Base-by-base conservation (phyloP, 2,797 vertebrate species). In the Pterois miles region DNA sequence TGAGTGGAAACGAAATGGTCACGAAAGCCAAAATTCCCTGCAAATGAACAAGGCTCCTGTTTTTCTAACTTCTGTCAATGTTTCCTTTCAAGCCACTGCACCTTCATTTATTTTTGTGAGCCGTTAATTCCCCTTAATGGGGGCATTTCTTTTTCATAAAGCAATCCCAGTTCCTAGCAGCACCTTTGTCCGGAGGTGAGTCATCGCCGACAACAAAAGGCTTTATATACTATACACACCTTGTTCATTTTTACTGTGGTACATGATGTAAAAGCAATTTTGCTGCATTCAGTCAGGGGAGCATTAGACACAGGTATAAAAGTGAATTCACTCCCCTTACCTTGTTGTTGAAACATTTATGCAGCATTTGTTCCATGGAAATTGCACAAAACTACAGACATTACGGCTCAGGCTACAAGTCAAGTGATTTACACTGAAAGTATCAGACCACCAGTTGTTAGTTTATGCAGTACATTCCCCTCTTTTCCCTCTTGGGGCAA, bases 51-150 rank as follows among this genome's bases (percentile, higher is more conserved):
- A 84, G 76, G 65, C 76, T 81, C 40, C 58, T 6, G 40, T 84
- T 91, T 91, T 85, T 80, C 85, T 76, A 78, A 85, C 81, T 82
- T 87, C 79, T 80, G 81, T 86, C 76, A 74, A 60, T 79, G 72
- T 90, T 91, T 89, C 85, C 77, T 80, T 67, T 69, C 6, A 66
- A 74, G 73, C 79, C 65, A n/a, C 38, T 64, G 65, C 80, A 86
- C 77, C 82, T 83, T 78, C 74, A 65, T 48, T 81, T 88, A 72
- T 74, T 88, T 87, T 90, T 85, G 80, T 79, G 79, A 84, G 76
- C 69, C 76, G 86, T 90, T 89, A 88, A 80, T 90, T 93, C 68
- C 48, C 8, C 9, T 81, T 91, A 90, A 94, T 90, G 76, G 90
- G 71, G 71, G 75, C 78, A 81, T 71, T 88, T 89, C 36, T 9